phyloP scores from a whole-genome alignment of 2,888 invertebrate species.

The Cosmia trapezina region DNA sequence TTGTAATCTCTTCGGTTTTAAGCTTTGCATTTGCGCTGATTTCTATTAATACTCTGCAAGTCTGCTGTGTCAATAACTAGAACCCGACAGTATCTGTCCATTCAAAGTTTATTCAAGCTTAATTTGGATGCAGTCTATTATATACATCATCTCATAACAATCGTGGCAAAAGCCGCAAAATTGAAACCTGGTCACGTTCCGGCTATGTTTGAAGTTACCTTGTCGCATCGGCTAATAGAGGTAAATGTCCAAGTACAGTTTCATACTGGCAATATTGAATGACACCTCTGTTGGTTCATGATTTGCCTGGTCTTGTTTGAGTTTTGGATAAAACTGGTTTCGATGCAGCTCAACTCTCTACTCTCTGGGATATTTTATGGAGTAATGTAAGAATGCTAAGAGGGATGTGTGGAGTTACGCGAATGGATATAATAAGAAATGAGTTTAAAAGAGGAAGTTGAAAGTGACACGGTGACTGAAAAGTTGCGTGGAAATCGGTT shows the following conservation, averaged over 20 bases:
- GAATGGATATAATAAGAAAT: too few species aligned
- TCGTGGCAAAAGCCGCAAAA: slow-evolving; percentile 33
- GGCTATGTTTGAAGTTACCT: slow-evolving; percentile 11
- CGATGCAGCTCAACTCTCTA: background rate
- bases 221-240: slow-evolving; percentile 25
- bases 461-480: too few species aligned
- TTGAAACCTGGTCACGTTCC: slow-evolving; percentile 44
- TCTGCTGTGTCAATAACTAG: background rate
- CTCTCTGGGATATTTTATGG: background rate
- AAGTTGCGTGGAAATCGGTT: too few species aligned
- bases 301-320: slow-evolving; percentile 1
- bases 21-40: background rate
- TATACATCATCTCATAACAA: background rate
- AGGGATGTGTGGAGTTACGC: too few species aligned
- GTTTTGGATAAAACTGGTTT: background rate
- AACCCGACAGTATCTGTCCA: background rate
- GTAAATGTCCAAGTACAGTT: slow-evolving; percentile 9
- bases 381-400: background rate
- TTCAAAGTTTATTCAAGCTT: slow-evolving; percentile 5
- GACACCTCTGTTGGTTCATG: background rate
- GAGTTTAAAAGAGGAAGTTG: too few species aligned
- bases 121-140: background rate
- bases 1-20: background rate
- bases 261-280: slow-evolving; percentile 1
- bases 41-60: background rate